Conservation (phyloP, 1,140 invertebrate species). For the Hestina assimilis region DNA sequence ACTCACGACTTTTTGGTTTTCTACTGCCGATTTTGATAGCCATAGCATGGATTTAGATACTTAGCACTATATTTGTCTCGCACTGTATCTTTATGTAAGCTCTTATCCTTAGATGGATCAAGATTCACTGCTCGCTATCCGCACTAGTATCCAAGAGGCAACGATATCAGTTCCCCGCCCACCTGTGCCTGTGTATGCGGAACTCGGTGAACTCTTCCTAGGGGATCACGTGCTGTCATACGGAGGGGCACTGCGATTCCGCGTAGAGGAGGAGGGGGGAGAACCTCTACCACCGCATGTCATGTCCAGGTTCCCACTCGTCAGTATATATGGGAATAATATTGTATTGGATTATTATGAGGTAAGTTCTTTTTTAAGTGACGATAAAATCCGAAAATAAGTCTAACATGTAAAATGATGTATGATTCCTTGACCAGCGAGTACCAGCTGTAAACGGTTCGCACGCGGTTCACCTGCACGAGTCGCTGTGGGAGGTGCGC, state of each 20-base stretch:
- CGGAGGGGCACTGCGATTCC: slow-evolving; percentile 92
- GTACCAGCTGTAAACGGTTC: slow-evolving; percentile 50
- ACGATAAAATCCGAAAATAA: too few relatives aligned
- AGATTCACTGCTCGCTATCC: slow-evolving; percentile 74
- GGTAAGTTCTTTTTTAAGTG: slow-evolving; percentile 70
- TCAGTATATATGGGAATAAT: slow-evolving; percentile 89
- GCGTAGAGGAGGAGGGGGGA: slow-evolving; percentile 84
- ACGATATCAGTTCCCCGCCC: slow-evolving; percentile 80
- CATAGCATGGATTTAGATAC: too few relatives aligned
- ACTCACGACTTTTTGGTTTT: too few relatives aligned
- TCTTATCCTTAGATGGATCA: slow-evolving; percentile 64
- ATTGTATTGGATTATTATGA: slow-evolving; percentile 90
- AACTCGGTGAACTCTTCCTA: slow-evolving; percentile 88
- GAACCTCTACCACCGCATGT: slow-evolving; percentile 79
- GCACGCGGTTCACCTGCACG: slow-evolving; percentile 79
- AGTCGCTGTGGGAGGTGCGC: slow-evolving; percentile 79
- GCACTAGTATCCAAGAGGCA: slow-evolving; percentile 50
- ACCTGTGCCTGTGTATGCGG: slow-evolving; percentile 91
- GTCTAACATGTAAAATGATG: too few relatives aligned
- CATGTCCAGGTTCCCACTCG: slow-evolving; percentile 84
- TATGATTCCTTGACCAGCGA: slow-evolving; percentile 35
- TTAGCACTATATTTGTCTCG: too few relatives aligned
- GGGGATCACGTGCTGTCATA: slow-evolving; percentile 95
- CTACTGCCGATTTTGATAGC: too few relatives aligned
- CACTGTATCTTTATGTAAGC: too few relatives aligned